These are phyloP conservation scores for Ophion ellenae DNA, from an alignment of 2,888 invertebrate species.

Conservation along the genomic window DNA sequence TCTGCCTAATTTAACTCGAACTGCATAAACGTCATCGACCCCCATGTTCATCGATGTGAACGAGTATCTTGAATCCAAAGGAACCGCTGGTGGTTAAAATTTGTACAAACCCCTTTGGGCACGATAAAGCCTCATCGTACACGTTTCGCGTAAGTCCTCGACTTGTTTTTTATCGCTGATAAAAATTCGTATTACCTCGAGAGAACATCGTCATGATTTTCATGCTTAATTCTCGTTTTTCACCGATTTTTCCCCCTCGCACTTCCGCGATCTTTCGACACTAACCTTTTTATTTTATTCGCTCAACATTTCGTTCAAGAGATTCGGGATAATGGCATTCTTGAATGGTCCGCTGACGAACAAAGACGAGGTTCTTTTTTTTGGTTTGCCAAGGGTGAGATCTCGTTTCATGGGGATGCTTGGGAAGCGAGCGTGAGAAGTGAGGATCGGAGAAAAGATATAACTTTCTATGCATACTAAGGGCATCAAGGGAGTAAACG, in stretches of 20 bases:
- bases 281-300: conserved; percentile 38
- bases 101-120: background rate
- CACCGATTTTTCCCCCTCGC: background rate
- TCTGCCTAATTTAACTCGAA: too few relatives aligned
- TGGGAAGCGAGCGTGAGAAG: background rate
- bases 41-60: too few relatives aligned
- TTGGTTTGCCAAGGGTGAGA: background rate
- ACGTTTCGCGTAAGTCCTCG: conserved; percentile 65
- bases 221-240: conserved; percentile 35
- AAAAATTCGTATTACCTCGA: conserved; percentile 68
- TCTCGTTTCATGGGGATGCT: conserved; percentile 20
- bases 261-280: background rate
- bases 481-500: conserved; percentile 52
- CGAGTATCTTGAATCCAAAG: too few relatives aligned
- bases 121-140: conserved; percentile 21
- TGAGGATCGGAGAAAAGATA: background rate
- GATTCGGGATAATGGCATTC: conserved; percentile 6
- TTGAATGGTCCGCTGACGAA: background rate
- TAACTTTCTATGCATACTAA: background rate
- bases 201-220: conserved; percentile 48
- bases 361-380: conserved; percentile 24
- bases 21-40: too few relatives aligned
- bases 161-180: conserved; percentile 73
- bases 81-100: too few relatives aligned
- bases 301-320: conserved; percentile 24